phyloP scores from a whole-genome alignment of 2,888 invertebrate genomes.

The Plebejus argus region DNA sequence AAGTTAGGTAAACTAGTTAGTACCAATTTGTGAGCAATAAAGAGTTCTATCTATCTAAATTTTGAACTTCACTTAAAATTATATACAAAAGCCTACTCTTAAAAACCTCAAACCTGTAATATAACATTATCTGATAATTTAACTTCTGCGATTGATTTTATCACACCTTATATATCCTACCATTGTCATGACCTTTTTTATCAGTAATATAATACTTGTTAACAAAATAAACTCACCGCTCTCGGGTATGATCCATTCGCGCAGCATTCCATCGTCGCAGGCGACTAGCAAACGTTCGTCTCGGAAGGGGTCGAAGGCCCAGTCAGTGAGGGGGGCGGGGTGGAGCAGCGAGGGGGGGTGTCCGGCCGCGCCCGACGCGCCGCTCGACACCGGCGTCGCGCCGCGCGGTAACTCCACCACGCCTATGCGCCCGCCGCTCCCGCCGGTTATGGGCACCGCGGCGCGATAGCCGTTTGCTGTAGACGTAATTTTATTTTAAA shows the following conservation, averaged over 20 bases:
- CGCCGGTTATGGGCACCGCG: conserved; percentile 93
- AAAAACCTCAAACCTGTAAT: no score
- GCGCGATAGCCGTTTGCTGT: conserved; percentile 91
- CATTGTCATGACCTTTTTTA: no score
- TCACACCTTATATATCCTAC: no score
- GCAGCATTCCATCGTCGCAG: conserved; percentile 93
- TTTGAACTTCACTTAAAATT: no score
- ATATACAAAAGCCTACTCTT: no score
- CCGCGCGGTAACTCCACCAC: conserved; percentile 87
- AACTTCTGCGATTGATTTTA: no score
- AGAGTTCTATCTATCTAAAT: no score
- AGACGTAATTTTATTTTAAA: background rate
- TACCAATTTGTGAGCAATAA: no score
- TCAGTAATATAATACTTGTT: no score
- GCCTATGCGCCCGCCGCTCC: conserved; percentile 80
- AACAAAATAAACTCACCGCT: conserved; percentile 65
- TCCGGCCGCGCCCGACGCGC: conserved; percentile 87
- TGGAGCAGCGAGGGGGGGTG: conserved; percentile 94
- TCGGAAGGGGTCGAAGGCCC: conserved; percentile 97
- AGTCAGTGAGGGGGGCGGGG: conserved; percentile 94
- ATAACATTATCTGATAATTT: no score
- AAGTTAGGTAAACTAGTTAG: no score
- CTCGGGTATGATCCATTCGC: conserved; percentile 89
- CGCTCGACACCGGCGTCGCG: conserved; percentile 50
- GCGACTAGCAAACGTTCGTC: conserved; percentile 89